These are phyloP conservation scores for Chymomyza fuscimana DNA, from an alignment of 2,888 invertebrate species.

Conservation along the genomic window DNA sequence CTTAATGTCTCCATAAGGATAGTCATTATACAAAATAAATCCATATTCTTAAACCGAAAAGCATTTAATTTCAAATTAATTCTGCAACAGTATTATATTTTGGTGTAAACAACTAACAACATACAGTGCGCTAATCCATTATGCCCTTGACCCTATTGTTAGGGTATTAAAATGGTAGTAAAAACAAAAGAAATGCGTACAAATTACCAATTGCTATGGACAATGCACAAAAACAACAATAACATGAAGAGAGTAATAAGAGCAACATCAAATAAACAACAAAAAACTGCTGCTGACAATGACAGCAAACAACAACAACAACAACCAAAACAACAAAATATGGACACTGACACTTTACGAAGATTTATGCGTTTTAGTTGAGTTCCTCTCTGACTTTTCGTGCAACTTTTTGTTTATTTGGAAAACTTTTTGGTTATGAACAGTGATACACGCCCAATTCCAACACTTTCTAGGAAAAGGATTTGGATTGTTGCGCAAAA, in stretches of 20 bases:
- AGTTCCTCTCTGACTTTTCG: conserved; percentile 33
- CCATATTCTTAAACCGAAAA: too few species aligned
- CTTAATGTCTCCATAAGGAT: too few species aligned
- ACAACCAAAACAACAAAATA: conserved; percentile 49
- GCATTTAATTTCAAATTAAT: too few species aligned
- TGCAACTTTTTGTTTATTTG: not conserved
- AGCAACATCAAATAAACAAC: conserved; percentile 40
- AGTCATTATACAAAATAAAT: too few species aligned
- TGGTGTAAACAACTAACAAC: too few species aligned
- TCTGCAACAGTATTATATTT: too few species aligned
- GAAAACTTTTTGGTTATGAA: not conserved
- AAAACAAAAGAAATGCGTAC: conserved; percentile 58
- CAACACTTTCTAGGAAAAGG: not conserved
- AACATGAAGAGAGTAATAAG: too few species aligned
- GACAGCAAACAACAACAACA: conserved; percentile 29
- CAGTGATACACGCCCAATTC: not conserved
- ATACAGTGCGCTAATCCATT: not conserved
- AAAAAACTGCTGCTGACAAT: conserved; percentile 57
- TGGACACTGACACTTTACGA: conserved; percentile 71
- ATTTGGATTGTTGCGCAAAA: not conserved
- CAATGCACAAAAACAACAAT: conserved; percentile 35
- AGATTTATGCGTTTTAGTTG: conserved; percentile 72
- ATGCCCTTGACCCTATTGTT: too few species aligned
- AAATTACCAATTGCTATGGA: conserved; percentile 53
- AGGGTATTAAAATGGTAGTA: not conserved